Base-by-base conservation (phyloP, 2,888 invertebrate genomes). In the Dexiosoma caninum region DNA sequence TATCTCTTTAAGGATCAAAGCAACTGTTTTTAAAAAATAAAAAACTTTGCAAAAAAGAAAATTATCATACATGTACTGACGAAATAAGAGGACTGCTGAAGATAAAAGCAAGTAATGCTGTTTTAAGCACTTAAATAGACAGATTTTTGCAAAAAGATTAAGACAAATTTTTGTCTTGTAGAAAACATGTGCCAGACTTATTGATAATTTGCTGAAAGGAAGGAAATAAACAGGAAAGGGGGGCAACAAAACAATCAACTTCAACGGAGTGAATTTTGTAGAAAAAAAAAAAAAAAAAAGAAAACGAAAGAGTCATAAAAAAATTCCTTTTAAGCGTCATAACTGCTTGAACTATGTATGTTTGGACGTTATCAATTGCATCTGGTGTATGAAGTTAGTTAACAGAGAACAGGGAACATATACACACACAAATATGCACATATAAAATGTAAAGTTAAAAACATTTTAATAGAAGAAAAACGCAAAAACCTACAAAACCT, bases 51-150 rank as follows among this genome's bases (percentile, higher is more conserved):
- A 57, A 46, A 75, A 42, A 69, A 62, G 3, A 6, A 27, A 27
- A 27, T 27, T 75, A 37, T 30, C 57, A 49, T 16, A n/a, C 21
- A 55, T 27, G 27, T n/a, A 23, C 6, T 30, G 21, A 59, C 6
- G 6, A 44, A 12, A n/a, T 35, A 27, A 40, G 6, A 27, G 49
- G 23, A 60, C 32, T 32, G 55, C 21, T 60, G 42, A 60, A 51
- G 75, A 77, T 77, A 72, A 46, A 81, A 71, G 75, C 75, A 71
- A 75, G 75, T 78, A 71, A 75, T 60, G 60, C 71, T 78, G 51
- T 78, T 74, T 75, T 66, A 70, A 78, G 78, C 71, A 75, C 78
- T 75, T 75, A 78, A 81, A 60, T 60, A 78, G 27, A 64, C 30
- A 77, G 77, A 77, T 67, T 81, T 77, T 69, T 4, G 14, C 57